These are phyloP conservation scores for Cricetomys ansorgei DNA, from an alignment of 2,113 vertebrate species.

Conservation along the genomic window DNA sequence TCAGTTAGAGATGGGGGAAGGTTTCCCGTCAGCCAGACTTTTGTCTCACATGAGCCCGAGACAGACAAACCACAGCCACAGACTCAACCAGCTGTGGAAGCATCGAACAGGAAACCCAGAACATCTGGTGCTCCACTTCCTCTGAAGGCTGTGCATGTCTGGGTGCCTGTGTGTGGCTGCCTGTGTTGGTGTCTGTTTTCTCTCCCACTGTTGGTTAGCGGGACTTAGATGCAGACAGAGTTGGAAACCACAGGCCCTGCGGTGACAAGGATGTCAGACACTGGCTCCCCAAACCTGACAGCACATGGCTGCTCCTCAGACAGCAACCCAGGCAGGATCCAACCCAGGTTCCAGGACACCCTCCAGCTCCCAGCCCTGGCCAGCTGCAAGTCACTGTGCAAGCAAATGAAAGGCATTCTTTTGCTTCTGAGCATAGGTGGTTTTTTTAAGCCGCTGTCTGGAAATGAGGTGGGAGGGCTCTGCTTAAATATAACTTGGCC, in stretches of 20 bases:
- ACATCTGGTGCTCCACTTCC: conserved; percentile 84
- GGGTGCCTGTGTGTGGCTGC: conserved; percentile 29
- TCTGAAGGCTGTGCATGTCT: conserved; percentile 37
- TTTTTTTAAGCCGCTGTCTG: conserved; percentile 64
- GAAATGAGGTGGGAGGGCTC: not conserved
- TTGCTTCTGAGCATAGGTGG: conserved; percentile 21
- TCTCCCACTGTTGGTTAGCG: conserved; percentile 48
- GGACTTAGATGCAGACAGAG: conserved; percentile 67
- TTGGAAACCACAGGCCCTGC: conserved; percentile 70
- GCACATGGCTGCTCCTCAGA: conserved; percentile 33
- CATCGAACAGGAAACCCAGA: conserved; percentile 79
- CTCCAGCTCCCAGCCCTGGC: not conserved
- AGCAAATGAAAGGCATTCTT: conserved; percentile 12
- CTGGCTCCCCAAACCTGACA: not conserved
- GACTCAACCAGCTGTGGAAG: conserved; percentile 78
- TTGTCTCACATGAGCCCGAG: conserved; percentile 80
- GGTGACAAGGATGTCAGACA: conserved; percentile 73
- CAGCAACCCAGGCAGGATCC: not conserved
- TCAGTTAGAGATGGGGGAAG: conserved; percentile 52
- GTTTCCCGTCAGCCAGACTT: conserved; percentile 78
- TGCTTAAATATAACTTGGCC: conserved; percentile 64
- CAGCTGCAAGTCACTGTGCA: not conserved
- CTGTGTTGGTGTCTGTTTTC: conserved; percentile 31
- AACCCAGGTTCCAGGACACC: conserved; percentile 33
- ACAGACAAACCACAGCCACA: conserved; percentile 86